phyloP scores from a whole-genome alignment of 2,888 invertebrate genomes.

The Chrysolina haemoptera region DNA sequence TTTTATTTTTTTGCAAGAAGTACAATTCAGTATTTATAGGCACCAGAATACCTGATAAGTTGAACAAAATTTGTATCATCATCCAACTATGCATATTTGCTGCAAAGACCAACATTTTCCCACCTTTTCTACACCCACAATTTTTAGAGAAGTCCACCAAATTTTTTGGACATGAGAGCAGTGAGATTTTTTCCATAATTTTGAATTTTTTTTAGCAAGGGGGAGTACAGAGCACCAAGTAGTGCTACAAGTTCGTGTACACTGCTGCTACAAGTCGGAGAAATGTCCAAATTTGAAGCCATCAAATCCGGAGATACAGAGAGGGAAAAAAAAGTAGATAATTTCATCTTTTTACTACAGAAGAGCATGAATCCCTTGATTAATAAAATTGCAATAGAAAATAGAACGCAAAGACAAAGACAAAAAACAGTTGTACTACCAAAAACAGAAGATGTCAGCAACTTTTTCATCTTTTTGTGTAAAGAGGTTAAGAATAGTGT shows the following conservation, averaged over 20 bases:
- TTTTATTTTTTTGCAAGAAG: too few relatives aligned
- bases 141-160: background rate
- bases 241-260: constrained; percentile 12
- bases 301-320: constrained; percentile 12
- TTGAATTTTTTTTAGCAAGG: background rate
- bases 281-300: constrained; percentile 7
- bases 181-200: background rate
- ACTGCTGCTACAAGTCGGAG: constrained; percentile 6
- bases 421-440: constrained; percentile 13
- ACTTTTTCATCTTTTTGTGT: constrained; percentile 6
- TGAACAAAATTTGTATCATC: too few relatives aligned
- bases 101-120: too few relatives aligned
- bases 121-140: background rate
- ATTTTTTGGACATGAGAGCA: too few relatives aligned
- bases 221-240: constrained; percentile 9
- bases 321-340: constrained; percentile 15
- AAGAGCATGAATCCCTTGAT: constrained; percentile 15
- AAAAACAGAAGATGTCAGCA: constrained; percentile 11
- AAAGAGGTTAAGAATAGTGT: background rate
- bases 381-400: constrained; percentile 12
- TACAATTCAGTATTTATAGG: too few relatives aligned
- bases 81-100: too few relatives aligned
- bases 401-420: constrained; percentile 2
- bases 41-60: too few relatives aligned
- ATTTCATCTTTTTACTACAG: constrained; percentile 8